These are phyloP conservation scores for Ondatra zibethicus DNA, from an alignment of 2,113 vertebrate species.

Conservation along the genomic window DNA sequence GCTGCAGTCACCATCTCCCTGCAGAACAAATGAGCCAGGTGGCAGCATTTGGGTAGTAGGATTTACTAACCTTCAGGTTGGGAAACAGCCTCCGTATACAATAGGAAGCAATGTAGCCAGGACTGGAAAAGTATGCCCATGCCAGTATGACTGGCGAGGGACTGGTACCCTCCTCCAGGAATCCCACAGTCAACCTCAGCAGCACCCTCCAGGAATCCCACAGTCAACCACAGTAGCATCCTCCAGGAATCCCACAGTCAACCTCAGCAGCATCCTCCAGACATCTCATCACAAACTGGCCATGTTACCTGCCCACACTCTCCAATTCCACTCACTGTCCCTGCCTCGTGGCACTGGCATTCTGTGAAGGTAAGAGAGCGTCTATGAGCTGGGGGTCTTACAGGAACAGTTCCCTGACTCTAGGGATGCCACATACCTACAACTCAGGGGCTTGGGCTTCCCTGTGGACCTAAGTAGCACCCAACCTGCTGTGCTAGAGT, in stretches of 20 bases:
- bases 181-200: too few relatives aligned
- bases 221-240: neutral
- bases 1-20: slow-evolving; percentile 92
- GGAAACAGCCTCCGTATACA: neutral
- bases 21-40: slow-evolving; percentile 54
- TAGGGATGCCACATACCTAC: neutral
- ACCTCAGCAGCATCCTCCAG: fast-evolving
- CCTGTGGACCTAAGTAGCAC: neutral
- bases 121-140: neutral
- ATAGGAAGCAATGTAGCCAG: neutral
- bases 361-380: slow-evolving; percentile 84
- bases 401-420: neutral
- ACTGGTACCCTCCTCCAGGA: neutral
- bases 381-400: neutral
- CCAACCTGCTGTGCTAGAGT: neutral
- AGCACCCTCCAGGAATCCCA: too few relatives aligned
- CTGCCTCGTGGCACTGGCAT: slow-evolving; percentile 92
- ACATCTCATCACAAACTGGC: fast-evolving
- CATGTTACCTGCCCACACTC: slow-evolving; percentile 93
- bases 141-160: too few relatives aligned
- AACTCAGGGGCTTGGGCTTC: neutral
- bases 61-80: neutral
- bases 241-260: neutral
- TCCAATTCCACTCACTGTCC: slow-evolving; percentile 92
- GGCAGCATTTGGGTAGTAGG: neutral